These are phyloP conservation scores for Hemistola chrysoprasaria DNA, from an alignment of 2,888 invertebrate genomes.

Conservation along the genomic window DNA sequence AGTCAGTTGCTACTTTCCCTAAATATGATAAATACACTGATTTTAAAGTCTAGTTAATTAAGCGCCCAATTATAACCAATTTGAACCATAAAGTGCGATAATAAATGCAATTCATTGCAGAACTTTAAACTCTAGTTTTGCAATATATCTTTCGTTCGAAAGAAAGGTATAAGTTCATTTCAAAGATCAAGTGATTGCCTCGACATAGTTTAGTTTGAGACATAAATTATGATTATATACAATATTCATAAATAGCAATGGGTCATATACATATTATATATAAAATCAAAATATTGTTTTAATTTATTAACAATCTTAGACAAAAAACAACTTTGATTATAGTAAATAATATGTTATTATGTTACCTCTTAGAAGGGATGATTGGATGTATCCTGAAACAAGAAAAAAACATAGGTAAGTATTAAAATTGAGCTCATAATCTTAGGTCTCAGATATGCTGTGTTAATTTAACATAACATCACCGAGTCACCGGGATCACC, in stretches of 20 bases:
- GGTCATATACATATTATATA: too few species aligned
- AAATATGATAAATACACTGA: too few species aligned
- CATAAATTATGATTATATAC: too few species aligned
- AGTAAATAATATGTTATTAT: constrained; percentile 28
- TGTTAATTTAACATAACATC: too few species aligned
- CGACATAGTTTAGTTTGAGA: constrained; percentile 9
- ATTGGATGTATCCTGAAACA: constrained; percentile 27
- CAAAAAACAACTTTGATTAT: constrained; percentile 30
- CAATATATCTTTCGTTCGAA: constrained; percentile 7
- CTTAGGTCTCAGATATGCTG: too few species aligned
- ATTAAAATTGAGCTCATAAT: too few species aligned
- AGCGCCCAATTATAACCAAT: constrained; percentile 2
- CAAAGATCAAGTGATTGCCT: constrained; percentile 18
- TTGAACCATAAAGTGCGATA: not conserved
- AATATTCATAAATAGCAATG: too few species aligned
- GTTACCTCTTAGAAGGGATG: constrained; percentile 26
- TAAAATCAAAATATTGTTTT: too few species aligned
- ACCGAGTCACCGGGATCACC: too few species aligned
- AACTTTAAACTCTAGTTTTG: constrained; percentile 14
- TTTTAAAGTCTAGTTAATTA: too few species aligned
- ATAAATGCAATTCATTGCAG: constrained; percentile 9
- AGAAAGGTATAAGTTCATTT: constrained; percentile 13
- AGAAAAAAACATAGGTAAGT: too few species aligned
- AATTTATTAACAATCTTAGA: constrained; percentile 1
- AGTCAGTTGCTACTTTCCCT: too few species aligned